phyloP scores from a whole-genome alignment of 2,797 vertebrate species.

The Poeciliopsis gracilis region DNA sequence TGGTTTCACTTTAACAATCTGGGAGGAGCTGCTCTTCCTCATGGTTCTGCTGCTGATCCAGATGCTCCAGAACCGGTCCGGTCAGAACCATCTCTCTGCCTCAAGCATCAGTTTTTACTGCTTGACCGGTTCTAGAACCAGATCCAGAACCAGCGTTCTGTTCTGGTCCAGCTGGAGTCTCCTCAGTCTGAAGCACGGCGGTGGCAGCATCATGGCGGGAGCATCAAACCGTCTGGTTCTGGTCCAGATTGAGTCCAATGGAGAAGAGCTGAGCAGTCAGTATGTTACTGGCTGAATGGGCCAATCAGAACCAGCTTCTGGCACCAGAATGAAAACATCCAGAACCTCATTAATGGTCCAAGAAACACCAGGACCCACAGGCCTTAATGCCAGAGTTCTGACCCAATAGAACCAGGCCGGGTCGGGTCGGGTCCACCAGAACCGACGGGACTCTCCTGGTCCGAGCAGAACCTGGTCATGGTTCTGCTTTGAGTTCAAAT shows the following conservation, averaged over 20 bases:
- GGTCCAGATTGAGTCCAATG: background rate
- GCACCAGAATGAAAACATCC: background rate
- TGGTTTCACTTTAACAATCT: conserved; percentile 22
- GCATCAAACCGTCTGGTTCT: background rate
- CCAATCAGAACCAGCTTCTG: background rate
- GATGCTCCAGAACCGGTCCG: background rate
- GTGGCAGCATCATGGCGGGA: background rate
- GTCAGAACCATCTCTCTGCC: background rate
- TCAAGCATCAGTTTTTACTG: background rate
- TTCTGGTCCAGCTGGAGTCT: background rate
- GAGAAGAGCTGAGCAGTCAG: background rate
- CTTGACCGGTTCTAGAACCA: too few species aligned
- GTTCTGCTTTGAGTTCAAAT: background rate
- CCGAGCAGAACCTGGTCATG: background rate
- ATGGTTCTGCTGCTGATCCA: conserved; percentile 46
- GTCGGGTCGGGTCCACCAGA: background rate
- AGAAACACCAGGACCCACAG: background rate
- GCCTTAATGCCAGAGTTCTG: background rate
- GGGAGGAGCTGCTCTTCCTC: conserved; percentile 49
- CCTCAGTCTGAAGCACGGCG: background rate
- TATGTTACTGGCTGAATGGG: background rate
- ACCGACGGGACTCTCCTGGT: background rate
- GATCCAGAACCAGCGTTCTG: background rate
- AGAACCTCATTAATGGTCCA: background rate
- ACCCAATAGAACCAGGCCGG: background rate